phyloP scores from a whole-genome alignment of 64 coral and sea anemone species.

The Stylophora pistillata region DNA sequence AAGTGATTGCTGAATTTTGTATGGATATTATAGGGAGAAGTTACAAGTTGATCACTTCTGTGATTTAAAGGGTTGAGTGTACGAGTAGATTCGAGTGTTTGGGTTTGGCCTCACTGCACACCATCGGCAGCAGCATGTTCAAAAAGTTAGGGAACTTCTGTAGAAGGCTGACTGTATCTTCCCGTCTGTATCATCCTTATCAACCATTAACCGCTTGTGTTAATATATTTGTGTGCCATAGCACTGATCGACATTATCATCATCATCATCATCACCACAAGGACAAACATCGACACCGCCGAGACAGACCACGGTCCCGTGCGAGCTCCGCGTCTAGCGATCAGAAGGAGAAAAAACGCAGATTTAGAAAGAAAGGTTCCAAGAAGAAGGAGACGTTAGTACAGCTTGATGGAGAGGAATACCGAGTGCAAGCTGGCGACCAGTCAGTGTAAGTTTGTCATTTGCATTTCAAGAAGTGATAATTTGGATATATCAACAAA shows the following conservation, averaged over 20 bases:
- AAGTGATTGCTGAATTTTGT: too few species aligned
- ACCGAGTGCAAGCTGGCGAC: constrained; percentile 10
- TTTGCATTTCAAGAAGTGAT: neutral
- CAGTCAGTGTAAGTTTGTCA: neutral
- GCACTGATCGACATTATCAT: constrained; percentile 15
- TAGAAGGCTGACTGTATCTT: too few species aligned
- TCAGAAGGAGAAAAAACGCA: constrained; percentile 23
- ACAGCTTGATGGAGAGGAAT: constrained; percentile 17
- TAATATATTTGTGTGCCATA: neutral
- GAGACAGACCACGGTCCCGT: constrained; percentile 23
- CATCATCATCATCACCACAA: constrained; percentile 28
- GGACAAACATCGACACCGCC: constrained; percentile 16
- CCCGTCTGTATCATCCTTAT: too few species aligned
- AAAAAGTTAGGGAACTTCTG: too few species aligned
- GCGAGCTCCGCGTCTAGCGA: constrained; percentile 19
- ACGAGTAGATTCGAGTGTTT: too few species aligned
- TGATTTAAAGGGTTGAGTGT: too few species aligned
- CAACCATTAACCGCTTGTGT: neutral
- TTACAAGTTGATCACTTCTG: too few species aligned
- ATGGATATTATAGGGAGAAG: too few species aligned
- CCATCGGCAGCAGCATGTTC: too few species aligned
- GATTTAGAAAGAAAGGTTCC: constrained; percentile 16
- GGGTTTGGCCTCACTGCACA: too few species aligned
- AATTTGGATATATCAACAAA: too few species aligned
- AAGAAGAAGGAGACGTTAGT: constrained; percentile 45